Base-by-base conservation (phyloP, 2,888 invertebrate species). In the Amblyjoppa proteus region DNA sequence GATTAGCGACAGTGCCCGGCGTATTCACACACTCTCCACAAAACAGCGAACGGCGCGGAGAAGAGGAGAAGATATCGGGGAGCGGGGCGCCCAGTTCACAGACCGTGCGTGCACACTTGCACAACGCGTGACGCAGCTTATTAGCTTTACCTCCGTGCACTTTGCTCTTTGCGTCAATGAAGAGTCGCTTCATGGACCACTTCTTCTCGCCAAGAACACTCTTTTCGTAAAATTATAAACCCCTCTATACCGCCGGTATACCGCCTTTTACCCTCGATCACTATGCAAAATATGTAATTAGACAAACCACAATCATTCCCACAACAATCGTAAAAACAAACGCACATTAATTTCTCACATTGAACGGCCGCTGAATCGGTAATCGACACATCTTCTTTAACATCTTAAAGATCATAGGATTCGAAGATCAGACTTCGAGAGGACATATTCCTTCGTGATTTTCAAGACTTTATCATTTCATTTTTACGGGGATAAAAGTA, bases 101-200 rank as follows among this genome's bases (percentile, higher is more conserved):
- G 69, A 64, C 25, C 64, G 31, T 9, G 51, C 64, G 76, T 79
- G 69, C 79, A 66, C 74, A 38, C 68, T 70, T 66, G 56, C 71
- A 45, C 66, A 74, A 34, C 83, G 86, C 86, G 88, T 38, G 45
- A 78, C 82, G 78, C 78, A 87, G 91, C 90, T 92, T 91, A 92
- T 92, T 92, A 91, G 89, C 89, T 90, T 90, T 87, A 88, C 88
- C 53, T 76, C 45, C 38, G 45, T 58, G 71, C 49, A 79, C 51
- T 71, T 58, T 71, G 66, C 66, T 71, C 31, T 34, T 51, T 31
- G 34, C 70, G 58, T 79, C 61, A 71, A 79, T 79, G 53, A 71
- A 71, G 51, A 76, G 34, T 51, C 64, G 75, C 53, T 66, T 66
- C 31, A 76, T 76, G 51, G 66, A 25, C 51, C 51, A 76, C 66